phyloP scores from a whole-genome alignment of 1,140 invertebrate species.

The Adoxophyes honmai region DNA sequence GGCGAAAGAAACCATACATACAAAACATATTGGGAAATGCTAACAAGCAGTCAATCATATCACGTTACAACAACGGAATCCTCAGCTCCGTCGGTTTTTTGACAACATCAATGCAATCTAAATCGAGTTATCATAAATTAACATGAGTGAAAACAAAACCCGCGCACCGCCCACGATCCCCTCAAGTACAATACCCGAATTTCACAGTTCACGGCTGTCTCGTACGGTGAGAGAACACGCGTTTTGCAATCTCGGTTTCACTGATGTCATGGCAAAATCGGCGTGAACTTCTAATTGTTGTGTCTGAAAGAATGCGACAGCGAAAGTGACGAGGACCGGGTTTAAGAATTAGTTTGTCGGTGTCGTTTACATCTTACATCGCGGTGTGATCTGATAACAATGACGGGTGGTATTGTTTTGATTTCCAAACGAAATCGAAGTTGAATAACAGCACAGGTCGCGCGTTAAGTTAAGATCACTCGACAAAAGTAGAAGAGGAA shows the following conservation, averaged over 20 bases:
- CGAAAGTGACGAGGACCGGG: background rate
- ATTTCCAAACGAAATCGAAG: too few species aligned
- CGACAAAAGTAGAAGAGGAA: too few species aligned
- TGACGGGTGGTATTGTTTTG: too few species aligned
- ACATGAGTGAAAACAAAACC: slow-evolving; percentile 13
- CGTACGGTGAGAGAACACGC: slow-evolving; percentile 1
- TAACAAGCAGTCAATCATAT: too few species aligned
- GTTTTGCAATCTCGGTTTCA: slow-evolving; percentile 6
- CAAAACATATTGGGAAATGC: too few species aligned
- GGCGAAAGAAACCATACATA: too few species aligned
- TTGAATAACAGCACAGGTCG: too few species aligned
- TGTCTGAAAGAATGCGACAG: slow-evolving; percentile 2
- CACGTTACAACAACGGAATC: background rate
- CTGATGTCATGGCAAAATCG: slow-evolving; percentile 5
- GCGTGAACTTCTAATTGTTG: slow-evolving; percentile 4
- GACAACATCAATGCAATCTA: slow-evolving; percentile 5
- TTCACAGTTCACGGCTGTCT: background rate
- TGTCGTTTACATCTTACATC: too few species aligned
- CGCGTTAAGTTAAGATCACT: too few species aligned
- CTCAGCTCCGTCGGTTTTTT: background rate
- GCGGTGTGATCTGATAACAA: too few species aligned
- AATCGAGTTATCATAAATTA: slow-evolving; percentile 15
- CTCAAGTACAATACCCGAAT: background rate
- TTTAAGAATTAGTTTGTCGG: too few species aligned
- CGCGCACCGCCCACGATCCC: background rate